phyloP scores from a whole-genome alignment of 2,113 vertebrate species.

The Pseudorasbora parva region DNA sequence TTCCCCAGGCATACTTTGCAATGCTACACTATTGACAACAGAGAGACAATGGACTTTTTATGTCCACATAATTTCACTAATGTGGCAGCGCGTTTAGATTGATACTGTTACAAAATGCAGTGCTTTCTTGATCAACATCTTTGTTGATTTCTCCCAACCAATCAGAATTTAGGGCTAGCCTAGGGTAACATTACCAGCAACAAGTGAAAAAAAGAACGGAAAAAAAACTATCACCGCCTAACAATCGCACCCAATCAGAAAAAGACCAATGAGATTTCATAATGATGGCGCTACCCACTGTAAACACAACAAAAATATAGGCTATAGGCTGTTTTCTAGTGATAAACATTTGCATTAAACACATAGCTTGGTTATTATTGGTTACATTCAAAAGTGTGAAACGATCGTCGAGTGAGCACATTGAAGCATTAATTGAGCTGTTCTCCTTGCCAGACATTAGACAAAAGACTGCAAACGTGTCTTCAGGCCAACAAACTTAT shows the following conservation, averaged over 20 bases:
- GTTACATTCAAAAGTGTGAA: no score
- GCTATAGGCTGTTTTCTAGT: neutral
- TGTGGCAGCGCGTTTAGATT: neutral
- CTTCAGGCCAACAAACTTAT: no score
- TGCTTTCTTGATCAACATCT: neutral
- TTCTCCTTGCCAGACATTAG: no score
- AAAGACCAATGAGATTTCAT: neutral
- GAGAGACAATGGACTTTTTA: neutral
- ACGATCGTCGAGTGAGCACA: no score
- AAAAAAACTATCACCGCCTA: neutral
- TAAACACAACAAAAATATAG: neutral
- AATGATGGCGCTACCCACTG: neutral
- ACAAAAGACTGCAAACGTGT: no score
- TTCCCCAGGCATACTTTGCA: neutral
- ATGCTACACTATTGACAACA: neutral
- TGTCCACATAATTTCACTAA: neutral
- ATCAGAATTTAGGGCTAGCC: neutral
- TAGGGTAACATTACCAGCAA: neutral
- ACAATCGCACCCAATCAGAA: neutral
- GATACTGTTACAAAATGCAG: neutral
- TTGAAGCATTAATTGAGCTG: no score
- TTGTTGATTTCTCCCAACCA: neutral
- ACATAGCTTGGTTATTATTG: neutral
- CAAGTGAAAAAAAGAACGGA: no score
- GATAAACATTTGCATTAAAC: neutral